phyloP scores from a whole-genome alignment of 2,113 vertebrate genomes.

The Daboia siamensis region DNA sequence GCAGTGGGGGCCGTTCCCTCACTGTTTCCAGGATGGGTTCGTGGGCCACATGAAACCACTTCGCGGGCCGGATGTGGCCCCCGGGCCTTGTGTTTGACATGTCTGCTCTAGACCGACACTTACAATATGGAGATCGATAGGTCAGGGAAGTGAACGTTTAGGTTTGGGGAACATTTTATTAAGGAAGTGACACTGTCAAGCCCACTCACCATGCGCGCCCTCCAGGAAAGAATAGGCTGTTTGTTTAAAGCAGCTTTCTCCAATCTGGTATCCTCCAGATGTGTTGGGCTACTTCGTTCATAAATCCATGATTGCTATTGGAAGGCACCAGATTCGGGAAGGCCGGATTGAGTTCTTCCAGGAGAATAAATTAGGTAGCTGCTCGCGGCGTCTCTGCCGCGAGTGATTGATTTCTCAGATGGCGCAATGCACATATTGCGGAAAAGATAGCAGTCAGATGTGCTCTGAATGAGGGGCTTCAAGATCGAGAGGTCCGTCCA shows the following conservation, averaged over 20 bases:
- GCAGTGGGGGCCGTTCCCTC: too few species aligned
- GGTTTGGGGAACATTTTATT: not conserved
- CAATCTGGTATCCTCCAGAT: not conserved
- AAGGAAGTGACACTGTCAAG: not conserved
- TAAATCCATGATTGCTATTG: not conserved
- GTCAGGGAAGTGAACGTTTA: not conserved
- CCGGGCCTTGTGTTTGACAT: too few species aligned
- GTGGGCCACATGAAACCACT: too few species aligned
- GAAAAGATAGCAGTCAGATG: not conserved
- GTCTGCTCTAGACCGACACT: not conserved
- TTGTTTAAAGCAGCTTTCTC: not conserved
- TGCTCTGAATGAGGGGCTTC: not conserved
- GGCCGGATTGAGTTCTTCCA: not conserved
- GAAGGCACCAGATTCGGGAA: not conserved
- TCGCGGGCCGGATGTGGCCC: too few species aligned
- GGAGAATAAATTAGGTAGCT: not conserved
- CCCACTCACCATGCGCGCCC: not conserved
- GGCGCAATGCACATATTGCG: not conserved
- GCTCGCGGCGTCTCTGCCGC: not conserved
- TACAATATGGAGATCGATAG: not conserved
- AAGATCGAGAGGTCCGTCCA: not conserved
- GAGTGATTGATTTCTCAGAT: not conserved
- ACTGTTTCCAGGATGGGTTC: too few species aligned
- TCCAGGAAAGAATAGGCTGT: not conserved
- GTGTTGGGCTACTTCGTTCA: not conserved